These are phyloP conservation scores for Lophura swinhoii DNA, from an alignment of 2,797 vertebrate species.

Conservation along the genomic window DNA sequence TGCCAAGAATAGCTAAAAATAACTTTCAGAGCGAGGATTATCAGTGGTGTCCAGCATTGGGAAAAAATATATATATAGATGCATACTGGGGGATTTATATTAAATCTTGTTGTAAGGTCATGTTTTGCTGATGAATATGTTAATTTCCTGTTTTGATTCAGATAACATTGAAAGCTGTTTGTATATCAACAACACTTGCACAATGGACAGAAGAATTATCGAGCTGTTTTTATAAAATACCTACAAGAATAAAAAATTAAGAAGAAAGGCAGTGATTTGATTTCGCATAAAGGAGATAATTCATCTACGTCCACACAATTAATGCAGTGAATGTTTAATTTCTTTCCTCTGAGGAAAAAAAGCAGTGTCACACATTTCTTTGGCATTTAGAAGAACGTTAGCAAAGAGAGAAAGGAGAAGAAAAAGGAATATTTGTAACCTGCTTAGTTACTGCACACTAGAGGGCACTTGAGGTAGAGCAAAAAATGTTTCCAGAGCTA, in stretches of 20 bases:
- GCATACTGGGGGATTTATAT: background rate
- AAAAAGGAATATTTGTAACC: conserved; percentile 65
- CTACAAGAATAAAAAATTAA: conserved; percentile 3
- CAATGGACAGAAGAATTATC: background rate
- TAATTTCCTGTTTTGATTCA: conserved; percentile 34
- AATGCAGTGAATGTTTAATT: conserved; percentile 4
- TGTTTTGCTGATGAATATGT: conserved; percentile 19
- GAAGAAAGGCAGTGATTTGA: background rate
- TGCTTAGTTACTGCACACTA: conserved; percentile 85
- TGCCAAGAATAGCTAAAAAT: background rate
- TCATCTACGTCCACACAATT: conserved; percentile 18
- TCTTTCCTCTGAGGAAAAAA: conserved; percentile 19
- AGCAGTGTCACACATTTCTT: background rate
- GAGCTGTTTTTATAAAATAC: background rate
- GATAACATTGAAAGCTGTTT: background rate
- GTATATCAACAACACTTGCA: background rate
- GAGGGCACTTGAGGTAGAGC: conserved; percentile 89
- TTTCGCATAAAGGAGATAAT: background rate
- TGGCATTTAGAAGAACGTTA: conserved; percentile 36
- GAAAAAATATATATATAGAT: background rate
- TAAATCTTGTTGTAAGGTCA: background rate
- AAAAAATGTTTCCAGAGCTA: conserved; percentile 53
- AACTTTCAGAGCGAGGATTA: background rate
- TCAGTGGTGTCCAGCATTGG: background rate
- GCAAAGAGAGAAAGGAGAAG: background rate